phyloP scores from a whole-genome alignment of 2,797 vertebrate genomes.

The Carcharodon carcharias region DNA sequence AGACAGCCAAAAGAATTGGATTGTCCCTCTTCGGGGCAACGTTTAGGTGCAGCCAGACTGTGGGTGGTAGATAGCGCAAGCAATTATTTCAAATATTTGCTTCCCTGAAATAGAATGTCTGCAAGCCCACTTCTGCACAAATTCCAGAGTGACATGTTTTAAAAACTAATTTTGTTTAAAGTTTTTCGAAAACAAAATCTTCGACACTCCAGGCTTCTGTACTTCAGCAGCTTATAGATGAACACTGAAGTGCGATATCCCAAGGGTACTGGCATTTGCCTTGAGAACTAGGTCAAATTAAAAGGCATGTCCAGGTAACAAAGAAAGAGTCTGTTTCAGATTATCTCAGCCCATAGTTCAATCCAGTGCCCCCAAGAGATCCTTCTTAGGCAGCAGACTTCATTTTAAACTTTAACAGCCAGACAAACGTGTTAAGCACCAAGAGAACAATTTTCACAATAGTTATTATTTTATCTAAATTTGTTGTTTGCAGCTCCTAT shows the following conservation, averaged over 20 bases:
- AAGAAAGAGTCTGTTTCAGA: background rate
- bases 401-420: background rate
- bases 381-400: background rate
- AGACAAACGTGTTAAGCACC: background rate
- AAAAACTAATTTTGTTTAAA: background rate
- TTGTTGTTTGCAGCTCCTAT: background rate
- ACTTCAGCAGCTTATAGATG: background rate
- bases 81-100: background rate
- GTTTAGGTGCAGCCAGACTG: too few relatives aligned
- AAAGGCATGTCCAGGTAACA: background rate
- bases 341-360: background rate
- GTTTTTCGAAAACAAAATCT: background rate
- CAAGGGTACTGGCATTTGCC: background rate
- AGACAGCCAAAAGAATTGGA: background rate
- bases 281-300: background rate
- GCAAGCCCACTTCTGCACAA: background rate
- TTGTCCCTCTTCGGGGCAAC: too few relatives aligned
- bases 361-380: background rate
- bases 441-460: background rate
- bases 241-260: background rate
- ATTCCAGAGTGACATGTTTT: background rate
- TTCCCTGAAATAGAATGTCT: background rate
- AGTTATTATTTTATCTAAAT: background rate
- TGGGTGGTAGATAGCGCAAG: background rate
- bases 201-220: background rate